phyloP scores from a whole-genome alignment of 2,888 invertebrate species.

The Ophioninae sp. region DNA sequence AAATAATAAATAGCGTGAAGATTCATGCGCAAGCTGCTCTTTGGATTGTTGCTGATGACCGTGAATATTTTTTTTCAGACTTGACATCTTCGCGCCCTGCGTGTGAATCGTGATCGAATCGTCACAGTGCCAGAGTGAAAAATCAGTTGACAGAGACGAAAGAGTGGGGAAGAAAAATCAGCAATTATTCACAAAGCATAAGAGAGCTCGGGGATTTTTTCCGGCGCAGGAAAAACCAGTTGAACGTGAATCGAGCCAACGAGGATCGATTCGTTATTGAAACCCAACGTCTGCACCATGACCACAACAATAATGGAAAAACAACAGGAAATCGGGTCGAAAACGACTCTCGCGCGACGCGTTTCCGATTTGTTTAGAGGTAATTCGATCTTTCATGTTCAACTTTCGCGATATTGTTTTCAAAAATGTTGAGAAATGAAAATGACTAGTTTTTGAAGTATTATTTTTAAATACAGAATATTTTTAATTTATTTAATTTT shows the following conservation, averaged over 20 bases:
- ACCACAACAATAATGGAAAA: conserved; percentile 66
- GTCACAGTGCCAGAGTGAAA: not conserved
- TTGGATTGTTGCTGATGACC: conserved; percentile 14
- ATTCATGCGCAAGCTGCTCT: not conserved
- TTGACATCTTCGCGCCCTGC: conserved; percentile 34
- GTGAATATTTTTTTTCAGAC: conserved; percentile 53
- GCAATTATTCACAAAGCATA: conserved; percentile 26
- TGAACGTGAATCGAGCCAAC: conserved; percentile 46
- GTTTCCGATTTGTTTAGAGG: conserved; percentile 78
- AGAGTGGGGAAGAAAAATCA: not conserved
- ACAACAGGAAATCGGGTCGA: conserved; percentile 66
- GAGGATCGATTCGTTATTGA: conserved; percentile 42
- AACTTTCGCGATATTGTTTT: not conserved
- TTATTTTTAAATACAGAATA: no score
- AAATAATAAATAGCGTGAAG: not conserved
- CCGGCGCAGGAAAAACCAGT: conserved; percentile 44
- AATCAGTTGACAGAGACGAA: conserved; percentile 17
- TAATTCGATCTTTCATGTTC: conserved; percentile 56
- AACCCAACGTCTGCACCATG: conserved; percentile 60
- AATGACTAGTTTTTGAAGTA: no score
- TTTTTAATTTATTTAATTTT: no score
- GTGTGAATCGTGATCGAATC: conserved; percentile 16
- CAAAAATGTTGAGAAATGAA: no score
- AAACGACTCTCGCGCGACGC: conserved; percentile 75
- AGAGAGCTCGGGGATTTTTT: conserved; percentile 36